Conservation (phyloP, 2,888 invertebrate species). For the Flexamia atlantica region DNA sequence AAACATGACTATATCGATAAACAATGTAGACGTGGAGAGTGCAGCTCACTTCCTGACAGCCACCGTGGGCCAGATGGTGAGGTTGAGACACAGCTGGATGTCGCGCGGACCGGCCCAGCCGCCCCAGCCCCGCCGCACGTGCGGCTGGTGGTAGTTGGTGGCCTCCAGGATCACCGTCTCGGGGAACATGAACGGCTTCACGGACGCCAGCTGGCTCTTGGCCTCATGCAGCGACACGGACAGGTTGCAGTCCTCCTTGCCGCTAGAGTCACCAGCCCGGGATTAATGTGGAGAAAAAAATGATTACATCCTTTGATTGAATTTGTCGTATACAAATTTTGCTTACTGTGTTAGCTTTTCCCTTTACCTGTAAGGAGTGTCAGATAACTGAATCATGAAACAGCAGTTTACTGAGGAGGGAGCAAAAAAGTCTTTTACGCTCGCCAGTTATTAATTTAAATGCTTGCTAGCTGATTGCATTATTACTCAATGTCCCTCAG, state of each 20-base stretch:
- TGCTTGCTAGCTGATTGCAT: too few species aligned
- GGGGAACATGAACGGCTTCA: slow-evolving; percentile 78
- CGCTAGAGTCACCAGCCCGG: neutral
- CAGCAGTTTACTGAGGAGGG: too few species aligned
- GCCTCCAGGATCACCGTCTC: slow-evolving; percentile 26
- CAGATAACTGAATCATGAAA: too few species aligned
- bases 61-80: slow-evolving; percentile 3
- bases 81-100: slow-evolving; percentile 78
- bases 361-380: too few species aligned
- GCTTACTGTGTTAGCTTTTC: too few species aligned
- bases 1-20: too few species aligned
- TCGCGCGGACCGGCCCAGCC: slow-evolving; percentile 96
- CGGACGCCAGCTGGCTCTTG: slow-evolving; percentile 87
- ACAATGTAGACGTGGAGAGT: too few species aligned
- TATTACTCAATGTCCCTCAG: too few species aligned
- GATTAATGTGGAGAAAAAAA: neutral
- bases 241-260: neutral
- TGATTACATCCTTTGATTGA: neutral
- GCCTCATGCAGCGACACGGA: slow-evolving; percentile 78
- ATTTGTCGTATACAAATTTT: too few species aligned
- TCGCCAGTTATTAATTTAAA: too few species aligned
- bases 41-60: neutral
- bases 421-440: too few species aligned
- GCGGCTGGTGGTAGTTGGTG: neutral
- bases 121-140: slow-evolving; percentile 75